Base-by-base conservation (phyloP, 2,797 vertebrate genomes). In the Mormyrus hasselquistii region DNA sequence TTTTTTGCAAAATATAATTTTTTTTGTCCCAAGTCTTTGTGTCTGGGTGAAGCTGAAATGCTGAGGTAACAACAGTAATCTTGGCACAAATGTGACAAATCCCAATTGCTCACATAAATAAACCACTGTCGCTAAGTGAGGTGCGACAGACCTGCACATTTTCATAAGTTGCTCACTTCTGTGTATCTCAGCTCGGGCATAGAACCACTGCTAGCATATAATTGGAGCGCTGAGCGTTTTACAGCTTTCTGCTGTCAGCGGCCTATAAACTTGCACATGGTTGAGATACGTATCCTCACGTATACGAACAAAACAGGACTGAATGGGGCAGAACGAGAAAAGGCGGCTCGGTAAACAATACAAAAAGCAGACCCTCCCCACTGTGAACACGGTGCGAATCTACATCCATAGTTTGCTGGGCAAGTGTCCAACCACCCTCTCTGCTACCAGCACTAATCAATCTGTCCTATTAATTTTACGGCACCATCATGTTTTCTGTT, bases 401-500 rank as follows among this genome's bases (percentile, higher is more conserved):
- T 50, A 22, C 47, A 25, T n/a, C 47, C 38, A 0, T 49, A 41
- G n/a, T 84, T 50, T 38, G 8, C n/a, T 84, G n/a, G 41, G 82
- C 44, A 22, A 50, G 22, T 50, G 47, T 84, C 82, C 41, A 84
- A n/a, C 3, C 47, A 1, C 8, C 22, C 14, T 84, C 90, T 91
- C 91, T 55, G 82, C 69, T 87, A 89, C 53, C 89, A 59, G 14
- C 79, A 91, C 84, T 83, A 83, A 93, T 93, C 93, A 92, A 79
- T 92, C 73, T 19, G 85, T 91, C 91, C 92, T 90, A 93, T 92
- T 93, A 91, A 90, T 91, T 92, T 91, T 89, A 92, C 89, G 90
- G 92, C 90, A 91, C 91, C 89, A 85, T 90, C 90, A 73, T 88
- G 91, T 91, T 91, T 88, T 85, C 90, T 90, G 84, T 88, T 91